Conservation (phyloP, 92 coral and sea anemone species). For the Zoanthus gigantus region DNA sequence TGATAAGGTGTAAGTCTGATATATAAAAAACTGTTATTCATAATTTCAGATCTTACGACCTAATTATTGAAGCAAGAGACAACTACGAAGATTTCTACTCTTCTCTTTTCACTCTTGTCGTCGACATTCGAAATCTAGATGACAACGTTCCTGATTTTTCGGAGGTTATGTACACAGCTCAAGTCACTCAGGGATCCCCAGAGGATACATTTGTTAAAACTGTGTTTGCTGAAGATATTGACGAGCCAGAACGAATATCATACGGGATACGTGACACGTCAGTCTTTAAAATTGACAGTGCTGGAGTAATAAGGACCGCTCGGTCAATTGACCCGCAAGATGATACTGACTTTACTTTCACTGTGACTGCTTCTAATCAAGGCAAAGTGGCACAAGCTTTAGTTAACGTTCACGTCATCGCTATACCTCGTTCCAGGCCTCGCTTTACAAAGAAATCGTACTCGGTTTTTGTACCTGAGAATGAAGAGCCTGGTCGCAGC, state of each 20-base stretch:
- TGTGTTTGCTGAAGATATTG: slow-evolving; percentile 76
- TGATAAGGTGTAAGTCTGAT: neutral
- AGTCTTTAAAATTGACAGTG: slow-evolving; percentile 60
- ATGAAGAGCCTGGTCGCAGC: slow-evolving; percentile 69
- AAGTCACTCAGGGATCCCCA: slow-evolving; percentile 70
- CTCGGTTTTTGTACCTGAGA: slow-evolving; percentile 66
- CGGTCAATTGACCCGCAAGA: slow-evolving; percentile 52
- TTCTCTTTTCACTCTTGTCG: slow-evolving; percentile 72
- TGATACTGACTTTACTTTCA: slow-evolving; percentile 56
- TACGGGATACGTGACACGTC: slow-evolving; percentile 53
- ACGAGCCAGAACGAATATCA: slow-evolving; percentile 44
- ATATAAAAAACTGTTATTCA: neutral
- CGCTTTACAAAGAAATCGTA: slow-evolving; percentile 55
- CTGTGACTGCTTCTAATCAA: slow-evolving; percentile 55
- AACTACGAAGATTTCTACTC: slow-evolving; percentile 69
- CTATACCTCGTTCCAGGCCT: slow-evolving; percentile 52
- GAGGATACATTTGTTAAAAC: slow-evolving; percentile 74
- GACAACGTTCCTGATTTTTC: slow-evolving; percentile 82
- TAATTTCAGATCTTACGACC: slow-evolving; percentile 55
- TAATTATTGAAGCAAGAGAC: slow-evolving; percentile 79
- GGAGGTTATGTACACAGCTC: slow-evolving; percentile 75
- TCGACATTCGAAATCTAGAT: slow-evolving; percentile 63
- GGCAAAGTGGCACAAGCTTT: slow-evolving; percentile 59
- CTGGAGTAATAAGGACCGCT: slow-evolving; percentile 77
- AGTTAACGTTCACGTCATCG: slow-evolving; percentile 61